Percentiles rank a stretch among this genome's conserved stretches.
Conservation (phyloP, 2,113 vertebrate species). For the Chamaetylas fuelleborni region DNA sequence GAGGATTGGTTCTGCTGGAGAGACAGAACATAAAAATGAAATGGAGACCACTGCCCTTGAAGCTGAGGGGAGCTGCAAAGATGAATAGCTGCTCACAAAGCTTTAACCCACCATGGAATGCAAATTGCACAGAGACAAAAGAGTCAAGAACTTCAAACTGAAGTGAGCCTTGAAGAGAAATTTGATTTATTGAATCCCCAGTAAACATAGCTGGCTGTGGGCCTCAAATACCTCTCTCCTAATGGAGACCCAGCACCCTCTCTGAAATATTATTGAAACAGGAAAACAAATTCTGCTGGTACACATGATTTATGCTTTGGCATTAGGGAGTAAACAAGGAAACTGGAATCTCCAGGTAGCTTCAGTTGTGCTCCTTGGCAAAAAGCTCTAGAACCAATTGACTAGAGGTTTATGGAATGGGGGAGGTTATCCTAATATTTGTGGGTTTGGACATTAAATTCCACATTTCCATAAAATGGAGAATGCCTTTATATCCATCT, state of each 20-base stretch:
- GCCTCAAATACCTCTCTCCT: not conserved
- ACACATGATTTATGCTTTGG: not conserved
- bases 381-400: not conserved
- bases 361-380: not conserved
- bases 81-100: conserved; percentile 30
- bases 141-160: not conserved
- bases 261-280: not conserved
- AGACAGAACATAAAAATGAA: conserved; percentile 7
- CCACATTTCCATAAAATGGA: not conserved
- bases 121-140: conserved; percentile 20
- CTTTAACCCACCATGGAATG: conserved; percentile 14
- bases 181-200: not conserved
- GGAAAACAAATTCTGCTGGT: not conserved
- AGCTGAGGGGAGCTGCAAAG: conserved; percentile 1
- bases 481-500: not conserved
- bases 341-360: not conserved
- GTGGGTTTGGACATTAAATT: not conserved
- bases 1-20: not conserved
- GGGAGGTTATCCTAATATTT: not conserved
- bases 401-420: not conserved
- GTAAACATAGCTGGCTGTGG: not conserved
- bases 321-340: not conserved
- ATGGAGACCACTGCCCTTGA: not conserved
- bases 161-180: conserved; percentile 26
- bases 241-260: not conserved